These are phyloP conservation scores for Emydura subglobosa DNA, from an alignment of 2,113 vertebrate species.

Conservation along the genomic window DNA sequence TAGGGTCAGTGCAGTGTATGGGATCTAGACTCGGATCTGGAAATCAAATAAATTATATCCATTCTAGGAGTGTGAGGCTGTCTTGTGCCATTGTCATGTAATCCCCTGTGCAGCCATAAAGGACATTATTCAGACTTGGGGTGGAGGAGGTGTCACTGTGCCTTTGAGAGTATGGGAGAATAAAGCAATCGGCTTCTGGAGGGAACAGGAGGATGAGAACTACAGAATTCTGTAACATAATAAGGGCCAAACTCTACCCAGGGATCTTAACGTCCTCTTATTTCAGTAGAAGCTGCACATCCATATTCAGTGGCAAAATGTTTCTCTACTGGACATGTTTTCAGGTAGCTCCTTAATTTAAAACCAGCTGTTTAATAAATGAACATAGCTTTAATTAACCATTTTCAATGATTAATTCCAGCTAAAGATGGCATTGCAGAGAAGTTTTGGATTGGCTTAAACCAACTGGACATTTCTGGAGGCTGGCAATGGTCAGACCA, in stretches of 20 bases:
- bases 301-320: neutral
- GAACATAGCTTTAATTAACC: neutral
- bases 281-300: neutral
- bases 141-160: neutral
- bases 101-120: neutral
- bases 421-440: slow-evolving; percentile 79
- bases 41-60: neutral
- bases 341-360: neutral
- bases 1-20: neutral
- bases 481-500: slow-evolving; percentile 98
- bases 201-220: neutral
- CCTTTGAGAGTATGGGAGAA: neutral
- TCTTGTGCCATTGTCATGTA: neutral
- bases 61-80: neutral
- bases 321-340: neutral
- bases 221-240: neutral
- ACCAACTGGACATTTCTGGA: slow-evolving; percentile 88
- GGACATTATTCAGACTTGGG: neutral
- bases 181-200: neutral
- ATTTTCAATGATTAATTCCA: slow-evolving; percentile 36
- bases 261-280: neutral
- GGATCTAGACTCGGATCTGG: neutral
- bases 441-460: slow-evolving; percentile 94
- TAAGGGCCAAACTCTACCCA: neutral
- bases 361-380: neutral